Evolutionary conservation across 1,140 invertebrate species (phyloP).

Genomic region (Coenobita brevimanus): DNA sequence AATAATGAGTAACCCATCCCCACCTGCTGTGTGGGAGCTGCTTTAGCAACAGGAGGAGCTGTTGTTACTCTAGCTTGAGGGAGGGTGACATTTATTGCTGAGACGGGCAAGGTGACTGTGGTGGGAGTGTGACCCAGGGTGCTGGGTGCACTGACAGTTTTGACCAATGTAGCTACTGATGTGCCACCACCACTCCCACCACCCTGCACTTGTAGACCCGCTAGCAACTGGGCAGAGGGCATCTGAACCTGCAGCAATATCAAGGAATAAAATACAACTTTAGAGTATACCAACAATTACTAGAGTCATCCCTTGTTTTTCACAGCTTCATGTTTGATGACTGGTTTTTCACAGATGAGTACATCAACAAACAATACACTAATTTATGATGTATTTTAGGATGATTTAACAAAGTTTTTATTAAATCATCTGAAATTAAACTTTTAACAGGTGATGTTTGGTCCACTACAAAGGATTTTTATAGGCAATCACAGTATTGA

Average conservation of each 20-base stretch:
- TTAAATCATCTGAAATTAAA: no score
- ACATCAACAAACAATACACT: no score
- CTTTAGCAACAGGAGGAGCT: slow-evolving; percentile 57
- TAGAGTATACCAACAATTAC: no score
- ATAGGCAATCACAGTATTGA: no score
- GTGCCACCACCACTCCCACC: slow-evolving; percentile 44
- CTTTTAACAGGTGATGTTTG: no score
- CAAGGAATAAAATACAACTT: slow-evolving; percentile 78
- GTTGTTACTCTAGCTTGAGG: slow-evolving; percentile 60
- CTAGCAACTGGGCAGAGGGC: slow-evolving; percentile 59
- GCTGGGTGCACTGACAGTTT: slow-evolving; percentile 59
- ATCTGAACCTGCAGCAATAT: slow-evolving; percentile 77
- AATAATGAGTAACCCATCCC: neutral
- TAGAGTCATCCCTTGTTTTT: no score
- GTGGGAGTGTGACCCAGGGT: slow-evolving; percentile 55
- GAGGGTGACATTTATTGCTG: slow-evolving; percentile 59
- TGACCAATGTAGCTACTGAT: slow-evolving; percentile 54
- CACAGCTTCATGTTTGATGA: no score
- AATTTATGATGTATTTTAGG: no score
- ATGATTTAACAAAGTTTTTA: no score
- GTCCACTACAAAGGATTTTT: no score
- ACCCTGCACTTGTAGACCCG: slow-evolving; percentile 57
- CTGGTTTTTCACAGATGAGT: no score
- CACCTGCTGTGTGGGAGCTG: slow-evolving; percentile 57
- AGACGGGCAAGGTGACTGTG: slow-evolving; percentile 53